phyloP scores from a whole-genome alignment of 2,888 invertebrate genomes.

The Sepiola atlantica region DNA sequence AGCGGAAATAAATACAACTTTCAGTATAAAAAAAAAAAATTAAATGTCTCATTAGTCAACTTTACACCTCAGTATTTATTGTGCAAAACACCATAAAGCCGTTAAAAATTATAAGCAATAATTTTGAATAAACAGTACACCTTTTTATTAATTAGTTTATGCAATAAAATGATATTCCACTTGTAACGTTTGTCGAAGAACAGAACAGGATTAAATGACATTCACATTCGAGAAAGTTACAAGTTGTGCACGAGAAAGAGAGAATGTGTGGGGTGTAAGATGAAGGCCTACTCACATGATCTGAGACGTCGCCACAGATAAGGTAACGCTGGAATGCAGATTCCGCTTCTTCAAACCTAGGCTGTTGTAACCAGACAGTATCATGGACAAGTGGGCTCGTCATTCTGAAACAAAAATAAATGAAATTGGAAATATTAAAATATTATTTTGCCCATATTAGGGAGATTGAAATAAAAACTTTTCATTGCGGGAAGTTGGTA shows the following conservation, averaged over 20 bases:
- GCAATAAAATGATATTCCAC: not conserved
- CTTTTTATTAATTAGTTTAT: not conserved
- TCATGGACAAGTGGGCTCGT: constrained; percentile 62
- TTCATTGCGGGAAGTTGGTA: no score
- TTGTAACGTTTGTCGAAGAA: not conserved
- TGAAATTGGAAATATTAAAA: no score
- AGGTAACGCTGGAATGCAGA: constrained; percentile 55
- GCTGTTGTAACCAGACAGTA: constrained; percentile 64
- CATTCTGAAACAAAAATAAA: constrained; percentile 53
- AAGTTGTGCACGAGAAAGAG: not conserved
- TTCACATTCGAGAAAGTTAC: not conserved
- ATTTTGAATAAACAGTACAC: not conserved
- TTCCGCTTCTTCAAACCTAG: constrained; percentile 66
- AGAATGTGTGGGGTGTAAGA: not conserved
- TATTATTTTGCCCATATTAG: no score
- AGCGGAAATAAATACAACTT: no score
- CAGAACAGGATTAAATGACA: not conserved
- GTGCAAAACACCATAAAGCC: not conserved
- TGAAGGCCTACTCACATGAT: constrained; percentile 40
- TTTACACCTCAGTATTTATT: not conserved
- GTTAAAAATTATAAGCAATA: not conserved
- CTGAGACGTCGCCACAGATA: constrained; percentile 48
- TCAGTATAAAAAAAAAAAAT: not conserved
- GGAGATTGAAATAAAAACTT: no score
- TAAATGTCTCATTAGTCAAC: not conserved